Evolutionary conservation across 2,797 vertebrate genomes (phyloP), one percentile per base, ranked within the genome.

Genomic region (Myotis pilosus): DNA sequence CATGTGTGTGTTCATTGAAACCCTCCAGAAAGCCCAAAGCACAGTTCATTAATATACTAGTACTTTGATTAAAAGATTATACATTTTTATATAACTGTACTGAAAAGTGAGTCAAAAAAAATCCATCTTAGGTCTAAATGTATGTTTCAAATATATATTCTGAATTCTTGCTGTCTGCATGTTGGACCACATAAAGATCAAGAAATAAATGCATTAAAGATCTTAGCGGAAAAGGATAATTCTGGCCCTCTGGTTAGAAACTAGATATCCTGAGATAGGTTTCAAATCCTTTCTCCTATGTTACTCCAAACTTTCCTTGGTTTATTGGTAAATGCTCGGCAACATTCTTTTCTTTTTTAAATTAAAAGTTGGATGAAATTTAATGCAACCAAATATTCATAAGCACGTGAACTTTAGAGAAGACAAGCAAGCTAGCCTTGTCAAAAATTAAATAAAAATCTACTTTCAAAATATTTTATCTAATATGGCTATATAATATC

Each of bases 401-500:
- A 76, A 85, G 60, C 19, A 79, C 79, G 16, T 90, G 51, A 68
- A 86, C 49, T 75, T 93, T 53, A 75, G 13, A 79, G 47, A 87
- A 94, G 69, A 76, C 1, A 87, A 66, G 44, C 13, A 82, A 82
- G 19, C 23, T 74, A 41, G 3, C 16, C 66, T 44, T 88, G 19
- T 75, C 13, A 91, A 90, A 74, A 9, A 25, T 47, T 75, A 92
- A 89, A 82, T 66, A 62, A 80, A 94, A 80, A n/a, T 30, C 41
- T 64, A 49, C n/a, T 64, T 94, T 92, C 38, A 75, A 89, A 95
- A 75, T 68, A 30, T 74, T 93, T 79, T 91, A 22, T 51, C 55
- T 82, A 74, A 57, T 74, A 89, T 8, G 75, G 25, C 30, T 74
- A 60, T 23, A 38, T 1, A 44, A 69, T 91, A 66, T 23, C 75